These are phyloP conservation scores for Phrixothrix hirtus DNA, from an alignment of 2,888 invertebrate species.

Conservation along the genomic window DNA sequence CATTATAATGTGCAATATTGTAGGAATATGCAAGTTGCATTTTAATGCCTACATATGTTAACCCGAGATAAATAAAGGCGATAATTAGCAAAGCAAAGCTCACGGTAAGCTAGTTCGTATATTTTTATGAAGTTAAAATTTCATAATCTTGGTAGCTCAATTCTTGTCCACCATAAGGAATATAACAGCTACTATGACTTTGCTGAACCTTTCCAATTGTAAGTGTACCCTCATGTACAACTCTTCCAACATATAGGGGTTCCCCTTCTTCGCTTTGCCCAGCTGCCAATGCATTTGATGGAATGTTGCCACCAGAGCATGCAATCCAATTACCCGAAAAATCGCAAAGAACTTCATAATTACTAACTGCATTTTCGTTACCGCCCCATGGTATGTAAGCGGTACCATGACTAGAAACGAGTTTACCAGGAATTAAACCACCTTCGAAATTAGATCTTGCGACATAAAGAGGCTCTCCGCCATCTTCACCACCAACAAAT, in stretches of 20 bases:
- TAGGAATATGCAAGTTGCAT: neutral
- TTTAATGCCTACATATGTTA: slow-evolving; percentile 1
- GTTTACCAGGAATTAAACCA: slow-evolving; percentile 79
- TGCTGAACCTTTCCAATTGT: slow-evolving; percentile 84
- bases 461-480: slow-evolving; percentile 67
- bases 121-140: slow-evolving; percentile 63
- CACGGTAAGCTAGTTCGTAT: neutral
- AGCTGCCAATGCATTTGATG: slow-evolving; percentile 71
- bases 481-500: slow-evolving; percentile 68
- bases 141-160: slow-evolving; percentile 81
- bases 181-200: slow-evolving; percentile 80
- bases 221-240: slow-evolving; percentile 73
- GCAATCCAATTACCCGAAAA: slow-evolving; percentile 53
- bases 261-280: slow-evolving; percentile 78
- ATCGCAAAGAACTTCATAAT: slow-evolving; percentile 66
- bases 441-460: slow-evolving; percentile 72
- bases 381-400: slow-evolving; percentile 80
- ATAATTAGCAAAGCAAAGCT: slow-evolving; percentile 8
- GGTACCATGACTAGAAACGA: slow-evolving; percentile 66
- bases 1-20: neutral
- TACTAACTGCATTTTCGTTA: slow-evolving; percentile 65
- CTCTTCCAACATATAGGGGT: slow-evolving; percentile 76
- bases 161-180: slow-evolving; percentile 81
- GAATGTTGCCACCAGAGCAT: slow-evolving; percentile 62
- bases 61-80: slow-evolving; percentile 5